Percentiles rank a stretch among this genome's conserved stretches.
These are phyloP conservation scores for Nemotelus pantherinus DNA, from an alignment of 2,888 invertebrate genomes.

Conservation along the genomic window DNA sequence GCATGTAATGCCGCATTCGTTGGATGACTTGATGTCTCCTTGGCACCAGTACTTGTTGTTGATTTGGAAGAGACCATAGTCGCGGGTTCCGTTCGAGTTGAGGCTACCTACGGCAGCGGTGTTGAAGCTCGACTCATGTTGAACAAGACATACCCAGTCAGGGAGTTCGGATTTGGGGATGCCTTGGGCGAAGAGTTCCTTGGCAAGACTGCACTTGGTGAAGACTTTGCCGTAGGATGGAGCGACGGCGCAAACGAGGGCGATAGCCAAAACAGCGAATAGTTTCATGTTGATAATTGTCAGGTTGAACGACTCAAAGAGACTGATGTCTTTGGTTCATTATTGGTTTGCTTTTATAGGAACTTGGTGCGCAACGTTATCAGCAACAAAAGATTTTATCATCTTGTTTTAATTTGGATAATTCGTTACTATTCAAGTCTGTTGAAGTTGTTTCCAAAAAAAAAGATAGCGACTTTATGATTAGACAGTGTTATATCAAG, in stretches of 20 bases:
- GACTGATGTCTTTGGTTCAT: constrained; percentile 15
- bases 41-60: constrained; percentile 42
- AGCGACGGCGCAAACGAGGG: constrained; percentile 24
- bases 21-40: constrained; percentile 37
- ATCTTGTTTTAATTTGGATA: too few relatives aligned
- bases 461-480: too few relatives aligned
- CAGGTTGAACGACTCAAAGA: constrained; percentile 18
- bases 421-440: too few relatives aligned
- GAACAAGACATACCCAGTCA: constrained; percentile 36
- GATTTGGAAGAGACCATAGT: constrained; percentile 42
- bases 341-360: not conserved
- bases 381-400: too few relatives aligned
- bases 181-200: constrained; percentile 13
- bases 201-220: constrained; percentile 37
- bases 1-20: constrained; percentile 16
- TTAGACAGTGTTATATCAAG: too few relatives aligned
- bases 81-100: constrained; percentile 37
- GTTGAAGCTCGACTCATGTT: constrained; percentile 40
- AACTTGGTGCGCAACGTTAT: too few relatives aligned
- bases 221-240: constrained; percentile 36
- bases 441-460: too few relatives aligned
- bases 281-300: constrained; percentile 27
- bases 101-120: constrained; percentile 31
- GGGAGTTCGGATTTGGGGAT: constrained; percentile 25
- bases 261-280: constrained; percentile 37